Evolutionary conservation across 2,113 vertebrate genomes (phyloP), one percentile per base, ranked within the genome.

Genomic region (Cyanistes caeruleus): DNA sequence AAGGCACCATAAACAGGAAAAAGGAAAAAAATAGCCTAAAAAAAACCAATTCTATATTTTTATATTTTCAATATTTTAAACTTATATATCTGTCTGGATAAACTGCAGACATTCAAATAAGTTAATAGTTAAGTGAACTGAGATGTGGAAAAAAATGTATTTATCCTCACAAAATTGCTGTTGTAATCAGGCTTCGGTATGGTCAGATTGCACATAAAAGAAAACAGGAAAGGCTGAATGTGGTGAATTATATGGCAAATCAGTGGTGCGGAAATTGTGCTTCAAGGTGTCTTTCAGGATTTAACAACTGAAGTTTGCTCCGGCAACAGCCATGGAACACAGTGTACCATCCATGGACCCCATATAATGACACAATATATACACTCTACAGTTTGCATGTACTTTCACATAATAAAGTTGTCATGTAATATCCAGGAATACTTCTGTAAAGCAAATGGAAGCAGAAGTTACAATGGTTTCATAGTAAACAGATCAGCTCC

Each of bases 1-100:
- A 99, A 99, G 98, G 98, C 98, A 99, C 98, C 98, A 89, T 98
- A 96, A 97, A 97, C 90, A 37, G 84, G 64, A 62, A 84, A 96
- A 97, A 95, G 51, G 56, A 88, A 97, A 39, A 84, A 75, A 39
- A 87, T 77, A 97, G 48, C 62, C 92, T 92, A 87, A 91, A 96
- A 95, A 20, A 31, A 39, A 39, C 19, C 19, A 28, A n/a, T 64
- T 68, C 58, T 74, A 83, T 82, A 27, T 89, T 96, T 95, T 60
- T 1, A 90, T 88, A 65, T 77, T 96, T 95, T 90, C 84, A 88
- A 84, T 93, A 95, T 70, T 95, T 94, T 84, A 86, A 94, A 91
- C 89, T 69, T 95, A 94, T 43, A 93, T 79, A 55, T 95, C 95
- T 95, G 89, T 74, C 92, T 95, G 84, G 95, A 96, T 86, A 95